A percentile compares a stretch with the other conserved stretches of the same genome.
Conservation (phyloP, 2,888 invertebrate genomes). For the Cheilosia soror region DNA sequence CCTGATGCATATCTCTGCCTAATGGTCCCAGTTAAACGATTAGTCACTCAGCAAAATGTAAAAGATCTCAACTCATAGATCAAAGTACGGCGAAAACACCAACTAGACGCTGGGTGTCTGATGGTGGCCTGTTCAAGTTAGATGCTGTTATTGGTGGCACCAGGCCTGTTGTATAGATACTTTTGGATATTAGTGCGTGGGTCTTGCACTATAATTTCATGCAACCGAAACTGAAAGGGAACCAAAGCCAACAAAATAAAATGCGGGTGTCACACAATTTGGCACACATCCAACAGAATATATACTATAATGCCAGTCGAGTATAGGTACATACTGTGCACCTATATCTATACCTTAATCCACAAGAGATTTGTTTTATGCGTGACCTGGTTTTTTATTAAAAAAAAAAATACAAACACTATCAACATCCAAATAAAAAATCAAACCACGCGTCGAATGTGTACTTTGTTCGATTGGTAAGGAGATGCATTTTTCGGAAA, state of each 20-base stretch:
- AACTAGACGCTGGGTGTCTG: not conserved
- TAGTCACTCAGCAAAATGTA: slow-evolving; percentile 59
- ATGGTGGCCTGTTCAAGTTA: not conserved
- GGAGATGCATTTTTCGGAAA: slow-evolving; percentile 20
- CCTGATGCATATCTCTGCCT: slow-evolving; percentile 52
- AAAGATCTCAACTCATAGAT: slow-evolving; percentile 58
- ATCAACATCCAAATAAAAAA: not conserved
- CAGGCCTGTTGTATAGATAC: slow-evolving; percentile 55
- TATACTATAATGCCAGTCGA: slow-evolving; percentile 28
- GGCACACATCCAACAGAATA: slow-evolving; percentile 54
- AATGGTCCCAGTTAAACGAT: slow-evolving; percentile 49
- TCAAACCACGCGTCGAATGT: too few relatives aligned
- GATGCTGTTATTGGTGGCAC: slow-evolving; percentile 29
- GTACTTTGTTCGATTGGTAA: not conserved
- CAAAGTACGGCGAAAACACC: slow-evolving; percentile 47
- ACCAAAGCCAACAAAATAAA: slow-evolving; percentile 1
- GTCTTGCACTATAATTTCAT: slow-evolving; percentile 53
- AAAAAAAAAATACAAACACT: slow-evolving; percentile 11
- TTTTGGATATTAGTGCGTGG: slow-evolving; percentile 38
- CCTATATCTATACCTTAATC: slow-evolving; percentile 31
- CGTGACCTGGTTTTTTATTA: slow-evolving; percentile 48
- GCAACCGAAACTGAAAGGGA: slow-evolving; percentile 55
- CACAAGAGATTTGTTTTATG: slow-evolving; percentile 42
- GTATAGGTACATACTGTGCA: not conserved
- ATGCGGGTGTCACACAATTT: slow-evolving; percentile 50